A percentile compares a stretch with the other conserved stretches of the same genome.
Evolutionary conservation across 2,888 invertebrate species (phyloP).

Genomic region (Athrips mouffetella): DNA sequence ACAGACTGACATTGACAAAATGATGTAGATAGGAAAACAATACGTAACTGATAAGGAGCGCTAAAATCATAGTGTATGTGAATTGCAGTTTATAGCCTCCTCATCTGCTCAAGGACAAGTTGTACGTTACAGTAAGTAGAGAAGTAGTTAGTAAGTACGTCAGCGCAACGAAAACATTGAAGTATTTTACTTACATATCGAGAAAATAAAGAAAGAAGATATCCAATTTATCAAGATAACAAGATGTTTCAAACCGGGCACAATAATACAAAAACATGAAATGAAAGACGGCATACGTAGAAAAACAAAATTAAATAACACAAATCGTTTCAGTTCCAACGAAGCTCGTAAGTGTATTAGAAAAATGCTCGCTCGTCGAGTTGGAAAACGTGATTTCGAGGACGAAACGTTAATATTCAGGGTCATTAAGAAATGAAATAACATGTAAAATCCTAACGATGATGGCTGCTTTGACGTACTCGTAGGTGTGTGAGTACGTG

Average conservation of each 20-base stretch:
- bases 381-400: background rate
- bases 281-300: background rate
- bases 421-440: background rate
- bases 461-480: constrained; percentile 22
- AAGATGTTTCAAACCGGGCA: background rate
- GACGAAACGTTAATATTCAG: background rate
- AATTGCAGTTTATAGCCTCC: constrained; percentile 19
- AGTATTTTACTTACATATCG: too few species aligned
- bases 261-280: background rate
- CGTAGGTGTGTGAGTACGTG: constrained; percentile 12
- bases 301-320: background rate
- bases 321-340: background rate
- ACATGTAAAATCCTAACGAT: constrained; percentile 20
- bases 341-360: background rate
- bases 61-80: constrained; percentile 15
- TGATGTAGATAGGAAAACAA: constrained; percentile 14
- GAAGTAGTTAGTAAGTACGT: background rate
- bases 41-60: constrained; percentile 22
- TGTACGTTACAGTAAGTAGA: background rate
- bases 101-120: constrained; percentile 16
- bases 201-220: background rate
- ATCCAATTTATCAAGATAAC: background rate
- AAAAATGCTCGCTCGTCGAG: background rate
- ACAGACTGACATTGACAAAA: constrained; percentile 3
- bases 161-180: background rate